Conservation (phyloP, 1,140 invertebrate genomes). For the Thrips palmi region DNA sequence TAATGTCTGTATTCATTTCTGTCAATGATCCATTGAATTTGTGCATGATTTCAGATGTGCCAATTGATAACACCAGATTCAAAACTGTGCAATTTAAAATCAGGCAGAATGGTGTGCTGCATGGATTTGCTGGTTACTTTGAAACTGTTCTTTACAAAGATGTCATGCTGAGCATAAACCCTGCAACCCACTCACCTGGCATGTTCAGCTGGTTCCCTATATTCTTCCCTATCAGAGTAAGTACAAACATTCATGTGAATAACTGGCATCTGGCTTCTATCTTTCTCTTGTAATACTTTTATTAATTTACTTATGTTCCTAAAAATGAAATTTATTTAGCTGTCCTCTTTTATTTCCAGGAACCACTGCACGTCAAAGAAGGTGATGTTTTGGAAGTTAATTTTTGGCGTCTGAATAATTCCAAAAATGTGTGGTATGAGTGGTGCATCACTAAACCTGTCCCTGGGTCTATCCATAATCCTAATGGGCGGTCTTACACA, state of each 20-base stretch:
- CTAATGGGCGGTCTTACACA: constrained; percentile 56
- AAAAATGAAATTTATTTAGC: not conserved
- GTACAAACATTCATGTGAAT: constrained; percentile 10
- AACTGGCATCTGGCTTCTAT: constrained; percentile 1
- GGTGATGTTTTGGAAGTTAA: constrained; percentile 55
- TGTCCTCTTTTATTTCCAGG: constrained; percentile 29
- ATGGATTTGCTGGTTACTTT: constrained; percentile 93
- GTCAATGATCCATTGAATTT: not conserved
- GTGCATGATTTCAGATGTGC: constrained; percentile 21
- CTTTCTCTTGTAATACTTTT: not conserved
- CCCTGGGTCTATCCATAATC: constrained; percentile 52
- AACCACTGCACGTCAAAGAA: constrained; percentile 49
- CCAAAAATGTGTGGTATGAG: constrained; percentile 88
- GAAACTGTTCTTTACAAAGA: constrained; percentile 70
- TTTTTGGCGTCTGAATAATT: constrained; percentile 67
- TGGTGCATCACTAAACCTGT: constrained; percentile 64
- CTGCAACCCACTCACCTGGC: constrained; percentile 64
- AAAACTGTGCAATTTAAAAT: constrained; percentile 47
- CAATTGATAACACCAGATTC: constrained; percentile 55
- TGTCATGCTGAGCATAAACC: constrained; percentile 75
- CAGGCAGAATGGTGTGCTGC: constrained; percentile 55
- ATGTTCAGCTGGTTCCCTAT: constrained; percentile 98
- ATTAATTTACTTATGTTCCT: not conserved
- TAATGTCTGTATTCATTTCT: constrained; percentile 8
- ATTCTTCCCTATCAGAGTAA: constrained; percentile 73